phyloP scores from a whole-genome alignment of 2,888 invertebrate genomes.

The Orthonychiurus folsomi region DNA sequence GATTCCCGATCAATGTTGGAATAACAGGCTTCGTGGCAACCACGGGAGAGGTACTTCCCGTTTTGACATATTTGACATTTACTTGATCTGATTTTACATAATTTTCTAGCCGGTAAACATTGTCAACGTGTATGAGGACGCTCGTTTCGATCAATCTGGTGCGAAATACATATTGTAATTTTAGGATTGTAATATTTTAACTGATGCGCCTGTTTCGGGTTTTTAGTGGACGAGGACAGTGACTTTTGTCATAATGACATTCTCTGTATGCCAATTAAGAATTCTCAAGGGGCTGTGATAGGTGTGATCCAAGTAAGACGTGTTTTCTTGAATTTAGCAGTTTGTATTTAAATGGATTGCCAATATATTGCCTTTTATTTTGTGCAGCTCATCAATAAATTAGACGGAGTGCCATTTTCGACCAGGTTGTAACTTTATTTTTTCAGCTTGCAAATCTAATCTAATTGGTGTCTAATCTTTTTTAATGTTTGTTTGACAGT shows the following conservation, averaged over 20 bases:
- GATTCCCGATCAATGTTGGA: slow-evolving; percentile 90
- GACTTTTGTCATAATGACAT: slow-evolving; percentile 80
- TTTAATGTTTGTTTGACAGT: too few species aligned
- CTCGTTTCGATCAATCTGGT: slow-evolving; percentile 75
- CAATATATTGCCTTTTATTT: background rate
- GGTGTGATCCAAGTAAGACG: slow-evolving; percentile 68
- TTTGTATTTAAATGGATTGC: slow-evolving; percentile 4
- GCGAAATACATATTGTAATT: too few species aligned
- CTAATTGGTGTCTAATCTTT: too few species aligned
- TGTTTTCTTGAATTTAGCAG: background rate
- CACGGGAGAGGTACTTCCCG: slow-evolving; percentile 75
- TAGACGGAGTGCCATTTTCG: slow-evolving; percentile 79
- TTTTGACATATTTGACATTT: background rate
- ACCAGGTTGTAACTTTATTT: too few species aligned
- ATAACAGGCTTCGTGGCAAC: slow-evolving; percentile 91
- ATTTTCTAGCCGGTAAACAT: slow-evolving; percentile 75
- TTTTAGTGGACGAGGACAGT: slow-evolving; percentile 73
- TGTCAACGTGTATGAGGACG: slow-evolving; percentile 77
- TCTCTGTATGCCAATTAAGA: slow-evolving; percentile 92
- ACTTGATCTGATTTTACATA: background rate
- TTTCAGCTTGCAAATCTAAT: too few species aligned
- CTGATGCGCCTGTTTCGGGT: too few species aligned
- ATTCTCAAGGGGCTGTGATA: slow-evolving; percentile 80
- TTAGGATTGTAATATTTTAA: too few species aligned
- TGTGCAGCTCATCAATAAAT: slow-evolving; percentile 70